Evolutionary conservation across 1,140 invertebrate genomes (phyloP), one percentile per base, ranked within the genome.

Genomic region (Branchinecta lindahli): DNA sequence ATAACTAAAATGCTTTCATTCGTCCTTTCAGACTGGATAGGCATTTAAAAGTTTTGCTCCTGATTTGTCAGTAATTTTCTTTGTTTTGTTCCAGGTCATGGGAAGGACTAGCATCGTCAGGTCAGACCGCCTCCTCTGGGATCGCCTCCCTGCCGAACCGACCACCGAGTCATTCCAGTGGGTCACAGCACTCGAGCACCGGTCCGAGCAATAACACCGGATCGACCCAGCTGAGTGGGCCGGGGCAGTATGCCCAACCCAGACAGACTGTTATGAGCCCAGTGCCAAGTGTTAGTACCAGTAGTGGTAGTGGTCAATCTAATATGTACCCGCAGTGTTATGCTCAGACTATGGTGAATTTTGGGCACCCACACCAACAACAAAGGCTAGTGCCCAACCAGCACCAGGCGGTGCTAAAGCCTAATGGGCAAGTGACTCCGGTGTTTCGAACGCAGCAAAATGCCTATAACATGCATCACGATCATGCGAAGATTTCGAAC

Each of bases 191-290:
- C 70, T 82, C 81, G 70, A 83, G 81, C 65, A 82, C 80, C n/a
- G 82, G 82, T 9, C 82, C 82, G 6, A 82, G 80, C 73, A 84
- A 83, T 74, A 83, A 82, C 72, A 84, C 82, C 45, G 79, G 80
- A 45, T 80, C 82, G 52, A 83, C 83, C 8, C 79, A 79, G 66
- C 73, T 81, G 8, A 75, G 70, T 52, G 70, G 70, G 21, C 46
- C 67, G n/a, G 47, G 46, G 33, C 44, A 65, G 20, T 66, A 66
- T 61, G 15, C 70, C 67, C 46, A 71, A 15, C 66, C 52, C 9
- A 33, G 69, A 70, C 61, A 66, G n/a, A 44, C 33, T 18, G 69
- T 72, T 10, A 72, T 72, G 71, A 72, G 71, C n/a, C 71, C 71
- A 15, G 71, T 72, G 7, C 71, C 71, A 18, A 72, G 71, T 21